phyloP scores from a whole-genome alignment of 2,113 vertebrate species.

The Pygoscelis antarcticus region DNA sequence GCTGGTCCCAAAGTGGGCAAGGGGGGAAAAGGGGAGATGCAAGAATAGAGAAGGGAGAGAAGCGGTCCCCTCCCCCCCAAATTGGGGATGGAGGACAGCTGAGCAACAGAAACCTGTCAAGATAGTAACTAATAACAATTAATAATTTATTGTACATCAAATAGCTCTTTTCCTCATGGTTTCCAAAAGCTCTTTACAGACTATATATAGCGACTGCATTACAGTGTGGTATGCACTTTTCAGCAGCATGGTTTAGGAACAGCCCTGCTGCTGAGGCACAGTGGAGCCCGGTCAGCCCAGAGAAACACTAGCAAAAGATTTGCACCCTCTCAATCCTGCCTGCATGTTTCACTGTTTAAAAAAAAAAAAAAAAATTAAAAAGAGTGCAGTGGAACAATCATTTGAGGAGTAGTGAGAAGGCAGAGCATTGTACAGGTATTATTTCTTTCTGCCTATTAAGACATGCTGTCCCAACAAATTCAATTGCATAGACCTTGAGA shows the following conservation, averaged over 20 bases:
- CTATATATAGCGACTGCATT: conserved; percentile 64
- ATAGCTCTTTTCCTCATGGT: conserved; percentile 60
- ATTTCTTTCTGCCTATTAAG: conserved; percentile 19
- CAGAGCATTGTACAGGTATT: not conserved
- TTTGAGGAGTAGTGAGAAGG: not conserved
- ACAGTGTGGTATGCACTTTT: conserved; percentile 45
- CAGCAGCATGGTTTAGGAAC: conserved; percentile 24
- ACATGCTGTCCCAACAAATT: conserved; percentile 27
- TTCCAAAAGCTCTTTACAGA: conserved; percentile 66
- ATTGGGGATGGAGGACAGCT: not conserved
- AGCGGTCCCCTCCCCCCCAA: not conserved
- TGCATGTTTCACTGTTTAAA: not conserved
- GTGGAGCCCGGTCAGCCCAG: not conserved
- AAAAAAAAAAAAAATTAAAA: not conserved
- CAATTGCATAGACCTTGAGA: not conserved
- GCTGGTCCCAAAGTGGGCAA: not conserved
- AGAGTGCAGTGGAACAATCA: not conserved
- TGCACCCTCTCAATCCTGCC: not conserved
- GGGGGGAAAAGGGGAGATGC: not conserved
- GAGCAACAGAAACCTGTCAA: conserved; percentile 48
- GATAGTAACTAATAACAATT: conserved; percentile 58
- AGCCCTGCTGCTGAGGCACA: not conserved
- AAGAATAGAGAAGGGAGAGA: not conserved
- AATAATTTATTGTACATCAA: conserved; percentile 67
- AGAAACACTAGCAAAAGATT: not conserved